These are phyloP conservation scores for Ranitomeya imitator DNA, from an alignment of 2,113 vertebrate species.

Conservation along the genomic window DNA sequence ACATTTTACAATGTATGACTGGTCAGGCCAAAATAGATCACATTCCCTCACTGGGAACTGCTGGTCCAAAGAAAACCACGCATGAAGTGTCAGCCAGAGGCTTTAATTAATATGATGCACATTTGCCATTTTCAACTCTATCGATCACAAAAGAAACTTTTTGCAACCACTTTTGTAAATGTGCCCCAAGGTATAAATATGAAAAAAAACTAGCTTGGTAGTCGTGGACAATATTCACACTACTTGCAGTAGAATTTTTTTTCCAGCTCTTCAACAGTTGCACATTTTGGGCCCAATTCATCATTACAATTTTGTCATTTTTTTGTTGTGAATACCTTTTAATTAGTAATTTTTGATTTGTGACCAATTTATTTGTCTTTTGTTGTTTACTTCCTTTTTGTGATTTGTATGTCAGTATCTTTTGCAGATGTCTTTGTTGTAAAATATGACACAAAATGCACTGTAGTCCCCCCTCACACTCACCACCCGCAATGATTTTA, in stretches of 20 bases:
- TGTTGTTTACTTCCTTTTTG: too few species aligned
- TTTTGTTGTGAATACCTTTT: too few species aligned
- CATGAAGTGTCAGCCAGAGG: not conserved
- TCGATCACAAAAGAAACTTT: not conserved
- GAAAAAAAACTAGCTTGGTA: not conserved
- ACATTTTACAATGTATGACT: too few species aligned
- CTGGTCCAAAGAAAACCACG: not conserved
- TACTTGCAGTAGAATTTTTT: not conserved
- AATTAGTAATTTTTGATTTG: too few species aligned
- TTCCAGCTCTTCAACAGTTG: not conserved
- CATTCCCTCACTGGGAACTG: not conserved
- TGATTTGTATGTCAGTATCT: too few species aligned
- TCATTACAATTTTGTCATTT: too few species aligned
- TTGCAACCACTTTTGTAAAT: not conserved
- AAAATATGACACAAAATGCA: too few species aligned
- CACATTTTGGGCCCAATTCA: too few species aligned
- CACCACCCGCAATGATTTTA: too few species aligned
- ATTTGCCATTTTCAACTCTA: not conserved
- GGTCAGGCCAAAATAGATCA: not conserved
- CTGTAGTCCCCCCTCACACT: too few species aligned
- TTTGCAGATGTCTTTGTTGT: too few species aligned
- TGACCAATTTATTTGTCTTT: too few species aligned
- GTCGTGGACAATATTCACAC: not conserved
- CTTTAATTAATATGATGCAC: not conserved
- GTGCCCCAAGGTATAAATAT: not conserved